Evolutionary conservation across 2,888 invertebrate species (phyloP).

Genomic region (Encarsia formosa): DNA sequence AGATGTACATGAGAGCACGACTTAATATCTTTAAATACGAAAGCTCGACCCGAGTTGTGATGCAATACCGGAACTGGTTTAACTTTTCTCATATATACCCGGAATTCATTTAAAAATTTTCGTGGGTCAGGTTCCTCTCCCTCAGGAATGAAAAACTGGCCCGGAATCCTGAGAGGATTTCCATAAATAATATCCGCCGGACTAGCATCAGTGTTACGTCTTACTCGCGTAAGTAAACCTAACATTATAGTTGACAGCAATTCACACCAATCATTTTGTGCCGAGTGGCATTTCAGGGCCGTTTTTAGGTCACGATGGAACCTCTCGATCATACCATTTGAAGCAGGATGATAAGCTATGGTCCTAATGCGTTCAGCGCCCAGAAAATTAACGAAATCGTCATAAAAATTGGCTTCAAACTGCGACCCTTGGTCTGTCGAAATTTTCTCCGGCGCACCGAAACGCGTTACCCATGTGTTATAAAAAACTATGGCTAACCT

Average conservation of each 20-base stretch:
- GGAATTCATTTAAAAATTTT: slow-evolving; percentile 6
- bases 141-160: slow-evolving; percentile 31
- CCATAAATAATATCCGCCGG: too few relatives aligned
- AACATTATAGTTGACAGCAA: slow-evolving; percentile 31
- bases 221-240: slow-evolving; percentile 33
- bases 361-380: background rate
- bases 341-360: background rate
- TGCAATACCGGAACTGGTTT: slow-evolving; percentile 9
- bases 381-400: background rate
- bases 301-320: background rate
- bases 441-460: background rate
- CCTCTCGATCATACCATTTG: slow-evolving; percentile 2
- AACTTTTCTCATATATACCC: slow-evolving; percentile 9
- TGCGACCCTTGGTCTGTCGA: slow-evolving; percentile 3
- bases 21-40: slow-evolving; percentile 23
- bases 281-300: background rate
- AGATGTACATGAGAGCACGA: slow-evolving; percentile 26
- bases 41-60: slow-evolving; percentile 12
- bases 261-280: slow-evolving; percentile 26
- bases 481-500: background rate
- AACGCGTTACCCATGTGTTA: background rate
- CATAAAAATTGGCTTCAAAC: slow-evolving; percentile 1
- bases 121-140: background rate
- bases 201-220: slow-evolving; percentile 36
- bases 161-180: slow-evolving; percentile 31